A percentile compares a stretch with the other conserved stretches of the same genome.
phyloP scores from a whole-genome alignment of 2,797 vertebrate species.

The Pipistrellus nathusii region DNA sequence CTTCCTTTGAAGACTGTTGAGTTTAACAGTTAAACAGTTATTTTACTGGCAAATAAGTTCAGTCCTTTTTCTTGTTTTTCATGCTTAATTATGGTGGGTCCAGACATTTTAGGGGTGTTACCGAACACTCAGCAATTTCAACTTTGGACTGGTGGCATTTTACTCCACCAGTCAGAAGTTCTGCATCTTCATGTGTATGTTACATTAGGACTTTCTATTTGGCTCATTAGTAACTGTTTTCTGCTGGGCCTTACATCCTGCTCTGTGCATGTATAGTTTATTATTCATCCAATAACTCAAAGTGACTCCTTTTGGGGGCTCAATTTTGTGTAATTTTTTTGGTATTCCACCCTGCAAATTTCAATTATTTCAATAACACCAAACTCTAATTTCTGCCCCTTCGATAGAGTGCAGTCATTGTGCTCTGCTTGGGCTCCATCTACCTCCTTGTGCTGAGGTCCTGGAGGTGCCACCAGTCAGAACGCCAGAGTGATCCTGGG shows the following conservation, averaged over 20 bases:
- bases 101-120: background rate
- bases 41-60: background rate
- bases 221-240: background rate
- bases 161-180: background rate
- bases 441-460: background rate
- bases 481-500: background rate
- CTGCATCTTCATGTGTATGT: accelerated
- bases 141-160: background rate
- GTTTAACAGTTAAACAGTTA: background rate
- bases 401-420: background rate
- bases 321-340: background rate
- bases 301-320: background rate
- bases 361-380: background rate
- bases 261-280: background rate
- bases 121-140: background rate
- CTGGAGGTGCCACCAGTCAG: background rate
- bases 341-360: background rate
- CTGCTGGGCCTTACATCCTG: background rate
- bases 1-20: constrained; percentile 14
- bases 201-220: background rate
- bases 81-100: background rate
- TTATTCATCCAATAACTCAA: background rate
- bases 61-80: background rate
- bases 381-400: background rate
- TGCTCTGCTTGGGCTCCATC: background rate